Evolutionary conservation across 2,113 vertebrate genomes (phyloP), one percentile per base, ranked within the genome.

Genomic region (Corythornis cristatus): DNA sequence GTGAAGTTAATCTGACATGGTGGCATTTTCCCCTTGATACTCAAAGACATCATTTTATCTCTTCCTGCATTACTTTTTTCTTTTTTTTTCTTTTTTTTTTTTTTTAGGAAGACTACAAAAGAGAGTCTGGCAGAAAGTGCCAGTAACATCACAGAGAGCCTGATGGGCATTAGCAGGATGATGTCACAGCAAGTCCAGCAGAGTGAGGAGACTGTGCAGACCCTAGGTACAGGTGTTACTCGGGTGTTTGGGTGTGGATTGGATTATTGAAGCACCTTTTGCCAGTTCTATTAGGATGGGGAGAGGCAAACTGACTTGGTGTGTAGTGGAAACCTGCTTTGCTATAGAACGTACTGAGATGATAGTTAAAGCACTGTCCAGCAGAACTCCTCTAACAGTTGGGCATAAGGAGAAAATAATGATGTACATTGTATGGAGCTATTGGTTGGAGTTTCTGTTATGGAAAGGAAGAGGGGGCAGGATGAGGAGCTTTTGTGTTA

Each of bases 101-200:
- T 85, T 82, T 94, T 43, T 74, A 98, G 98, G 81, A 99, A 99
- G 96, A 97, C 98, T 74, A 98, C 98, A 11, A 99, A 99, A 96
- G 98, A 99, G 89, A 98, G 97, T 62, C 92, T 99, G 94, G 99
- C 98, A 61, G 98, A 99, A 97, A 98, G 98, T 2, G 97, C 98
- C 60, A 98, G 99, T 71, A 95, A 96, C 96, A 99, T 99, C 93
- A 99, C 99, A 0, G 99, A 99, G 97, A 99, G 97, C 48, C 98
- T 99, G 65, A 99, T 99, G 99, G 98, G 98, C 86, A 98, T 99
- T 97, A 99, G 99, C 95, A 98, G 99, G 86, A 99, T 99, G 99
- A 99, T 99, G 99, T 98, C 99, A 2, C 99, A 99, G 97, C 99
- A 99, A 93, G 99, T 99, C 50, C 98, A 98, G 95, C 99, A 99